phyloP scores from a whole-genome alignment of 2,888 invertebrate genomes.

The Antitype chi region DNA sequence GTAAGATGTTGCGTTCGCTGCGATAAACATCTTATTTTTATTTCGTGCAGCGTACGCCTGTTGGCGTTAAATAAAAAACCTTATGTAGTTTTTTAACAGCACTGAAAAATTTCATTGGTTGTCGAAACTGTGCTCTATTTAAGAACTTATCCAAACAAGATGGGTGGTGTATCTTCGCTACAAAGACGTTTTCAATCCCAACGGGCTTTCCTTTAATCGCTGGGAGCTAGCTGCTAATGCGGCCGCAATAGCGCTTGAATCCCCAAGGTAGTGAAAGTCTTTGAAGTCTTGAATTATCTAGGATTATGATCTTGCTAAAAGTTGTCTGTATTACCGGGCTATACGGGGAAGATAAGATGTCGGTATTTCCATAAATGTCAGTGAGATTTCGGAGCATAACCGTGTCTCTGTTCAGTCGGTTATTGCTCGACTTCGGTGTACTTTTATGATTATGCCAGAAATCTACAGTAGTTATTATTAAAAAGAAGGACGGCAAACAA shows the following conservation, averaged over 20 bases:
- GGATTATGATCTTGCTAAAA: slow-evolving; percentile 5
- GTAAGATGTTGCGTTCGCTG: not conserved
- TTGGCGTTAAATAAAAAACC: not conserved
- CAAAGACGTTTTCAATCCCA: not conserved
- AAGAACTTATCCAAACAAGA: not conserved
- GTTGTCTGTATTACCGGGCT: not conserved
- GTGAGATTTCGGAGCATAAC: not conserved
- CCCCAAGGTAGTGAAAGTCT: slow-evolving; percentile 1
- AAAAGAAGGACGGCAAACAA: not conserved
- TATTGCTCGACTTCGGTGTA: not conserved
- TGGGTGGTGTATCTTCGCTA: not conserved
- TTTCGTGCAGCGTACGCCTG: not conserved
- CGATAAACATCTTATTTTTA: not conserved
- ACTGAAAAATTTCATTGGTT: not conserved
- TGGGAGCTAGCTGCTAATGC: slow-evolving; percentile 1
- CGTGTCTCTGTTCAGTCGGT: not conserved
- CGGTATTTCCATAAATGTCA: not conserved
- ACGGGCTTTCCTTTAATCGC: not conserved
- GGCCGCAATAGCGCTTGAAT: not conserved
- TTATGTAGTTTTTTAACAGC: not conserved
- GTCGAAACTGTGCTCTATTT: not conserved
- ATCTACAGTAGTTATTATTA: not conserved
- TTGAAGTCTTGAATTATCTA: not conserved
- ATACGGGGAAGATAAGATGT: not conserved
- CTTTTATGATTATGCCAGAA: slow-evolving; percentile 1